phyloP scores from a whole-genome alignment of 2,113 vertebrate species.

The Strix uralensis region DNA sequence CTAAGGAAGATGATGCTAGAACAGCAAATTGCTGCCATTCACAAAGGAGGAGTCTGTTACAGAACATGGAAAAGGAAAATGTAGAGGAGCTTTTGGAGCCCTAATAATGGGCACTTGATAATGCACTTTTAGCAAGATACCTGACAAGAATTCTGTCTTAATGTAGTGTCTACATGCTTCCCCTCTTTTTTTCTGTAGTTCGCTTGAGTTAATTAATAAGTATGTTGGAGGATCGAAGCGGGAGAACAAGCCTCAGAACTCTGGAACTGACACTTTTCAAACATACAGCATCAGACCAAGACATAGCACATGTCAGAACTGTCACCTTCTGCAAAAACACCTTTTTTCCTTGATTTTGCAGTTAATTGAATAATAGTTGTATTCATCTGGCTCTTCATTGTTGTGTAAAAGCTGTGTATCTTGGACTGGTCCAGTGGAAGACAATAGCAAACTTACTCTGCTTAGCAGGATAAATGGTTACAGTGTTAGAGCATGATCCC shows the following conservation, averaged over 20 bases:
- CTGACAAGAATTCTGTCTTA: background rate
- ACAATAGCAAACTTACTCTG: background rate
- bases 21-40: background rate
- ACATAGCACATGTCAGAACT: background rate
- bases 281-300: background rate
- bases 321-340: background rate
- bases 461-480: background rate
- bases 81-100: background rate
- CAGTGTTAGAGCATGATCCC: background rate
- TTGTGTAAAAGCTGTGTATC: background rate
- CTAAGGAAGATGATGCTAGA: background rate
- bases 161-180: rapidly evolving
- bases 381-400: background rate
- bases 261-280: background rate
- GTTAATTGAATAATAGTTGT: background rate
- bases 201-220: background rate
- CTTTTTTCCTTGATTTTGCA: background rate
- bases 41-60: background rate
- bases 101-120: background rate
- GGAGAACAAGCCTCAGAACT: background rate
- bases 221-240: background rate
- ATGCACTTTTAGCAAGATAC: background rate
- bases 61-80: background rate
- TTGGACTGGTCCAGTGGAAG: background rate
- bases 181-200: background rate